Evolutionary conservation across 2,888 invertebrate genomes (phyloP).

Genomic region (Sycophila texana): DNA sequence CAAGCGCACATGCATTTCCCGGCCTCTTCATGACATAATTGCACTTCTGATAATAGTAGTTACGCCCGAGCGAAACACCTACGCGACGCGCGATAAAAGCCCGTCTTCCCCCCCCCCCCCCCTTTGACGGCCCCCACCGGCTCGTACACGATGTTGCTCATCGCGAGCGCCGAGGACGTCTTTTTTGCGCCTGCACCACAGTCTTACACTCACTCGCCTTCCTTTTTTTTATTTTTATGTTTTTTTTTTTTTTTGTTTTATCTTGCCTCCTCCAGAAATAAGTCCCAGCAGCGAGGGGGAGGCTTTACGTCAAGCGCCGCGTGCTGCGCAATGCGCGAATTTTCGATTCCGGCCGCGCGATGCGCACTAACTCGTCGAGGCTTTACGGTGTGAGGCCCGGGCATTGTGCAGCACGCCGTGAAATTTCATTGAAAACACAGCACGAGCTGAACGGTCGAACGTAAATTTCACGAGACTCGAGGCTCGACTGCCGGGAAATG

Average conservation of each 20-base stretch:
- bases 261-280: conserved; percentile 4
- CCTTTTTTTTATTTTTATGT: not conserved
- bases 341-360: conserved; percentile 13
- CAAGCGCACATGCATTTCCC: not conserved
- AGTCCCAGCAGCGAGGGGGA: too few relatives aligned
- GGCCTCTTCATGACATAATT: conserved; percentile 30
- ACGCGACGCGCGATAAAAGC: not conserved
- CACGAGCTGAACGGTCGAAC: conserved; percentile 10
- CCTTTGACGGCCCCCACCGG: too few relatives aligned
- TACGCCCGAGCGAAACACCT: conserved; percentile 11
- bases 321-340: not conserved
- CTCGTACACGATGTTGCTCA: too few relatives aligned
- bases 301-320: not conserved
- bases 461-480: not conserved
- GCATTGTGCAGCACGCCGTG: not conserved
- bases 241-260: too few relatives aligned
- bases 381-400: conserved; percentile 5
- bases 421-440: conserved; percentile 37
- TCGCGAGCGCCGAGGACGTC: too few relatives aligned
- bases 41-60: conserved; percentile 35
- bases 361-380: conserved; percentile 15
- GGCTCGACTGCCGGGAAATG: too few relatives aligned
- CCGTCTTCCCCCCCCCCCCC: too few relatives aligned
- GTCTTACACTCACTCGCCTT: too few relatives aligned
- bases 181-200: too few relatives aligned